Evolutionary conservation across 2,888 invertebrate species (phyloP), one percentile per base, ranked within the genome.

Genomic region (Tuberolachnus salignus): DNA sequence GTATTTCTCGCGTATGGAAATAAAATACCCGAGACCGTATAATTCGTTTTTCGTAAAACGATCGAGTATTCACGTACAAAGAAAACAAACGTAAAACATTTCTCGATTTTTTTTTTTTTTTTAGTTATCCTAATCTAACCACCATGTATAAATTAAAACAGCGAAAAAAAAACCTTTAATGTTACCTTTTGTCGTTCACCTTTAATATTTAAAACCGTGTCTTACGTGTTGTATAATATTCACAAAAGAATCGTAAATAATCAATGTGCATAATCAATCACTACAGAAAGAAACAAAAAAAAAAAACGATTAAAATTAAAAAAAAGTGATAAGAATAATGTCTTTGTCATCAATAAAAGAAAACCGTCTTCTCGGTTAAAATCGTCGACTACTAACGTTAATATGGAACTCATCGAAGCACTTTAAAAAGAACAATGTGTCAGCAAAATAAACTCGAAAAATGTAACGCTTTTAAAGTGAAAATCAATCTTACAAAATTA

Each of bases 291-390:
- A n/a, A n/a, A n/a, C n/a, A n/a, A n/a, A n/a, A n/a, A n/a, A n/a
- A n/a, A n/a, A n/a, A 63, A 73, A 61, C 34, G 51, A 51, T 61
- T 21, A 61, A 51, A 72, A 49, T 19, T 63, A 51, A 73, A 34
- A 51, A 73, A 34, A 34, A 34, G 34, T 6, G 51, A 73, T 61
- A 73, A 72, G 72, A 61, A 73, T 59, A 6, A 59, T 16, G 61
- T 61, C 61, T 61, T 51, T 73, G 72, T 73, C 49, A 63, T 73
- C 61, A 73, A 73, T 73, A 73, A 63, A 59, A 71, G 70, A 71
- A 59, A 51, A 63, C 34, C 4, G 49, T 72, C 49, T 61, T 49
- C 72, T n/a, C 11, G 46, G 57, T 46, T 44, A 23, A 44, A 71
- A 71, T 57, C 44, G 57, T 71, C 23, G 6, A 16, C 23, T 55